These are phyloP conservation scores for Teleopsis dalmanni DNA, from an alignment of 1,140 invertebrate genomes.

Conservation along the genomic window DNA sequence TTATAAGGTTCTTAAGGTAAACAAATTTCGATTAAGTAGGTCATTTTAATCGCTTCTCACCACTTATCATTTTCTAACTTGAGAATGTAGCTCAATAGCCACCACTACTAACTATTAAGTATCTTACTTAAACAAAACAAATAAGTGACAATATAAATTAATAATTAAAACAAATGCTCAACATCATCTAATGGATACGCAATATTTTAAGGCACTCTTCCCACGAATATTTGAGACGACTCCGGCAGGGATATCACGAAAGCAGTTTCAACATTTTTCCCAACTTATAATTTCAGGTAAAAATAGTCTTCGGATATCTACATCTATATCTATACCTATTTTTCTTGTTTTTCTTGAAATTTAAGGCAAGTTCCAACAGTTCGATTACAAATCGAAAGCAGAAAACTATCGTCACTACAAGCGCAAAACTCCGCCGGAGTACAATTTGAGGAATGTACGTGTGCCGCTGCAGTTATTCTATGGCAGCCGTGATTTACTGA, in stretches of 20 bases:
- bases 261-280: conserved; percentile 32
- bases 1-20: too few relatives aligned
- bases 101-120: too few relatives aligned
- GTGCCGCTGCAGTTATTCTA: conserved; percentile 30
- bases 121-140: too few relatives aligned
- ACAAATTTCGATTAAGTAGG: too few relatives aligned
- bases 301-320: not conserved
- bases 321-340: not conserved
- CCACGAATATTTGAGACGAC: conserved; percentile 33
- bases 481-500: conserved; percentile 23
- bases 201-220: conserved; percentile 29
- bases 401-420: conserved; percentile 24
- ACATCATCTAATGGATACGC: too few relatives aligned
- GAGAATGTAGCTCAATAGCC: too few relatives aligned
- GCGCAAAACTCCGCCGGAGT: conserved; percentile 24
- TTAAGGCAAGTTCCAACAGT: conserved; percentile 34
- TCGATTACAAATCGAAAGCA: conserved; percentile 20
- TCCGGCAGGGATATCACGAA: conserved; percentile 32
- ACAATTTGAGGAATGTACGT: conserved; percentile 27
- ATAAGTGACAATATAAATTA: too few relatives aligned
- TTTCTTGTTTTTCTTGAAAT: conserved; percentile 1
- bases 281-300: conserved; percentile 39
- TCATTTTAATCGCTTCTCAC: too few relatives aligned
- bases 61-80: too few relatives aligned
- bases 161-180: too few relatives aligned